A percentile compares a stretch with the other conserved stretches of the same genome.
phyloP scores from a whole-genome alignment of 2,888 invertebrate genomes.

The Scaptomyza flava region DNA sequence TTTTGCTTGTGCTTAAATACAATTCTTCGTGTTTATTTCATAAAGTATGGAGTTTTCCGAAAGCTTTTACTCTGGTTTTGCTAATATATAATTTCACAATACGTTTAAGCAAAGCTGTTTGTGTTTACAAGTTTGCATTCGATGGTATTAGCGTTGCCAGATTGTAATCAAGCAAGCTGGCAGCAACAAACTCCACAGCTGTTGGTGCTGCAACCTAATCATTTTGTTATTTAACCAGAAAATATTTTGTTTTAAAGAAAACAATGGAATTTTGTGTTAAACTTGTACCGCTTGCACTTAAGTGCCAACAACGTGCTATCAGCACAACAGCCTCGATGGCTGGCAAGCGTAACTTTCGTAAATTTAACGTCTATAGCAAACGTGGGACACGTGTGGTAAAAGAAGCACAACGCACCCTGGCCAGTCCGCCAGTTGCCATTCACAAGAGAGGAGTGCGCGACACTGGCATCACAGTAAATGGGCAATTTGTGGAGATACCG shows the following conservation, averaged over 20 bases:
- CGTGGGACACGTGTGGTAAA: constrained; percentile 90
- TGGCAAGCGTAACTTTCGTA: constrained; percentile 93
- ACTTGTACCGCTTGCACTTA: constrained; percentile 57
- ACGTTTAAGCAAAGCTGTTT: constrained; percentile 12
- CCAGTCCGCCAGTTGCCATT: constrained; percentile 87
- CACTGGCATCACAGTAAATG: constrained; percentile 86
- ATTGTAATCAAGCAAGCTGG: neutral
- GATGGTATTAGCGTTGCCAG: constrained; percentile 21
- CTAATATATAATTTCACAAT: constrained; percentile 32
- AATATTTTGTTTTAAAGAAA: constrained; percentile 14
- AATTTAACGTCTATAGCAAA: constrained; percentile 91
- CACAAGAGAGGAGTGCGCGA: constrained; percentile 90
- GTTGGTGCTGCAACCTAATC: constrained; percentile 11
- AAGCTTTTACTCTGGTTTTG: constrained; percentile 22
- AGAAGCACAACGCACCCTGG: constrained; percentile 83
- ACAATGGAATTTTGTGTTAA: constrained; percentile 70
- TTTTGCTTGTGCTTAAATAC: constrained; percentile 23
- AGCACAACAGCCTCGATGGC: constrained; percentile 85
- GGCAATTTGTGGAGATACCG: constrained; percentile 88
- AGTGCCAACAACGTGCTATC: constrained; percentile 80
- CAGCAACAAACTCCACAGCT: constrained; percentile 42
- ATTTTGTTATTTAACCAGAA: constrained; percentile 68
- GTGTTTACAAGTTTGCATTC: neutral
- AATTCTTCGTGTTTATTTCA: constrained; percentile 21
- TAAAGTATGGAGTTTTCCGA: constrained; percentile 18